Evolutionary conservation across 2,113 vertebrate species (phyloP).

Genomic region (Leptocoma aspasia): DNA sequence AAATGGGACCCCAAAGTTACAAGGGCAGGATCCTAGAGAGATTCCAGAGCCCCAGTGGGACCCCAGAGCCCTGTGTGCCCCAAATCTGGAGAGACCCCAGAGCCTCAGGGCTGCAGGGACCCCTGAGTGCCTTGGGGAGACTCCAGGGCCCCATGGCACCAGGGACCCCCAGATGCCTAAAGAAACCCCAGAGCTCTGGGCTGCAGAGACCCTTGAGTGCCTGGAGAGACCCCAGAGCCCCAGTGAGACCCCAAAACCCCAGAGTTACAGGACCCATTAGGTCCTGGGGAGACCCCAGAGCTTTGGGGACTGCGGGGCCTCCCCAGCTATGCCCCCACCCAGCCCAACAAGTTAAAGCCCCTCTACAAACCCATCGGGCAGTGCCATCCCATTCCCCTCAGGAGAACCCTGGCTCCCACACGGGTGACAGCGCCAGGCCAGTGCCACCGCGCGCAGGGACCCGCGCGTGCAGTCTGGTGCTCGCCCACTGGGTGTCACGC

Average conservation of each 20-base stretch:
- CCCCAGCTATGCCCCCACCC: neutral
- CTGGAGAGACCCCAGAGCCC: neutral
- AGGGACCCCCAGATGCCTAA: neutral
- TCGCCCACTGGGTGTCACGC: conserved; percentile 29
- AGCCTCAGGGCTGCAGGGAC: neutral
- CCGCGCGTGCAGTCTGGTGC: neutral
- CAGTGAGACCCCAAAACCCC: neutral
- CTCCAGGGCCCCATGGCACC: neutral
- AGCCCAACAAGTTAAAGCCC: neutral
- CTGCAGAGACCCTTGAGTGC: neutral
- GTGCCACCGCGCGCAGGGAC: accelerated
- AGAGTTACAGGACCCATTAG: neutral
- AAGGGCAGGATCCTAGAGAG: neutral
- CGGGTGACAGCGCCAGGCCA: accelerated
- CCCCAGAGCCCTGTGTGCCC: neutral
- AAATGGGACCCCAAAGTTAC: neutral
- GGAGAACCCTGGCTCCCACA: neutral
- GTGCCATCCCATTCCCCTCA: accelerated
- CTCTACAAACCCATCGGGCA: accelerated
- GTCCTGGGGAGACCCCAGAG: neutral
- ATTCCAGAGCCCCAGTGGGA: neutral
- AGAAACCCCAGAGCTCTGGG: neutral
- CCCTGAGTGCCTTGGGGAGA: neutral
- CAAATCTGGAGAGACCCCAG: neutral
- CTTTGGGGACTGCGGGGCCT: accelerated